Evolutionary conservation across 2,888 invertebrate genomes (phyloP), one percentile per base, ranked within the genome.

Genomic region (Tridacna gigas): DNA sequence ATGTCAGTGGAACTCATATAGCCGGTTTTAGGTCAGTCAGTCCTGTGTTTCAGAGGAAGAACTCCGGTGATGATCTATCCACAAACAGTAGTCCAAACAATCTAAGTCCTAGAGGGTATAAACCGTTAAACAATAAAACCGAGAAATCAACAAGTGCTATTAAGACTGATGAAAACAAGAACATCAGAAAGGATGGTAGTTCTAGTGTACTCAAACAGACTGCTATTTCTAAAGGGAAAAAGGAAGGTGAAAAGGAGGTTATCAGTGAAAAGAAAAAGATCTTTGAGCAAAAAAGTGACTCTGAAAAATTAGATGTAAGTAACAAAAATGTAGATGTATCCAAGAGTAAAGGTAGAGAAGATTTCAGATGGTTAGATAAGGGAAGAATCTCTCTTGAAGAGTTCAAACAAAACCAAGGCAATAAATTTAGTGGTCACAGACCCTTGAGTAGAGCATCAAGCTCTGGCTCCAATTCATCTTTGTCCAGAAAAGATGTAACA

Each of bases 101-200:
- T 73, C 60, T 84, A 60, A 87, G 87, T 76, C 87, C 87, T 0
- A 66, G 87, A 47, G 86, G 86, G 11, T 86, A 84, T 78, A 86
- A 80, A 82, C 76, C 84, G 26, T 22, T 60, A 25, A 26, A 45
- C 63, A 71, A 47, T 47, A 63, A 71, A 63, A 75, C 63, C 63
- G 22, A 22, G 47, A 63, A 67, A 61, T 48, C 65, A 66, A 25
- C 15, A 28, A 66, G 66, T 75, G 69, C 77, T 22, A 78, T 22
- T 26, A 83, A 83, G 69, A 86, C 86, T 56, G 86, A 86, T 79
- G 79, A 83, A 47, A 86, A 86, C 77, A 74, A 86, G 76, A 86
- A 86, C 63, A 73, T 86, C 9, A 73, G 56, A 66, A 86, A 86
- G 73, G 81, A 81, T 67, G 80, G 67, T 51, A 60, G 37, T 13